Conservation (phyloP, 2,888 invertebrate genomes). For the Noctua janthina region DNA sequence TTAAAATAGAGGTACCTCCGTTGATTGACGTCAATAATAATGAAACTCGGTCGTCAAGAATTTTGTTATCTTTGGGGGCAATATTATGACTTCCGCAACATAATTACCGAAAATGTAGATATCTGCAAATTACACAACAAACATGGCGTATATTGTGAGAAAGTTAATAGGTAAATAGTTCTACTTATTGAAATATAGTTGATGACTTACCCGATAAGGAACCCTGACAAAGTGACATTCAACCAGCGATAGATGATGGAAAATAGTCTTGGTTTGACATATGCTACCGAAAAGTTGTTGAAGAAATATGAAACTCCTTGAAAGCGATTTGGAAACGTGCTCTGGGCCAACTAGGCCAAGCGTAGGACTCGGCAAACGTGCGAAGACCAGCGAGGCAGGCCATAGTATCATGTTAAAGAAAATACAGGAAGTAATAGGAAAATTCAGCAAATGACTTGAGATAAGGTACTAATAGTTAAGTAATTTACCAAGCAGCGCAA, state of each 20-base stretch:
- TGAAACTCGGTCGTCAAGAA: conserved; percentile 1
- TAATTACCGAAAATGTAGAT: background rate
- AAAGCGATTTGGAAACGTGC: background rate
- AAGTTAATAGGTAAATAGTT: background rate
- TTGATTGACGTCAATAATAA: conserved; percentile 13
- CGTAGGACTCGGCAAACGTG: no score
- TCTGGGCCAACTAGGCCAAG: background rate
- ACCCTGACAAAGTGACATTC: background rate
- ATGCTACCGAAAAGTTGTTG: background rate
- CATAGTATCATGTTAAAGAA: background rate
- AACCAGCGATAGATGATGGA: background rate
- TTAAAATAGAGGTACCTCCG: background rate
- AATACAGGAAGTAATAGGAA: conserved; percentile 11
- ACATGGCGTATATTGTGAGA: background rate
- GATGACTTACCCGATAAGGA: background rate
- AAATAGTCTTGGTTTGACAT: background rate
- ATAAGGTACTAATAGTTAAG: background rate
- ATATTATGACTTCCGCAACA: background rate
- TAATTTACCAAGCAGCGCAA: background rate
- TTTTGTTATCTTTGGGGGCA: conserved; percentile 8
- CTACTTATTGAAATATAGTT: background rate
- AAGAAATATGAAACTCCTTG: background rate
- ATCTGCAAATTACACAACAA: background rate
- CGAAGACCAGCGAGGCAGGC: no score
- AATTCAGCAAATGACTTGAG: background rate